phyloP scores from a whole-genome alignment of 1,140 invertebrate species.

The Plutomurus gul region DNA sequence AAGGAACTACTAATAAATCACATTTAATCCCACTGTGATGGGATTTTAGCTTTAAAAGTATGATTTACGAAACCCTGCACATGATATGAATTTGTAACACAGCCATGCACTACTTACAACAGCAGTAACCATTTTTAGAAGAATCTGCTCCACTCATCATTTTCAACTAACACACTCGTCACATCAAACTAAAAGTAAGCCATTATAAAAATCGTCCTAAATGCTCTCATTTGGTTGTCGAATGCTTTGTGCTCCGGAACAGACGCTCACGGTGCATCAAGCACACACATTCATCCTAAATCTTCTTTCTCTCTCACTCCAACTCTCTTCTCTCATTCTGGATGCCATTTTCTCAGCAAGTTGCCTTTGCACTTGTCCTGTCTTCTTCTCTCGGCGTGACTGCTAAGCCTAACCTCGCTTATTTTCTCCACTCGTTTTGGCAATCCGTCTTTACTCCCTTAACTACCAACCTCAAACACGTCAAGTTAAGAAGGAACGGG shows the following conservation, averaged over 20 bases:
- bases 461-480: not conserved
- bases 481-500: not conserved
- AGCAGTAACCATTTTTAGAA: no score
- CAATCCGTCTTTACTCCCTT: not conserved
- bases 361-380: slow-evolving; percentile 4
- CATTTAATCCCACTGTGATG: no score
- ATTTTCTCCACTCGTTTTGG: slow-evolving; percentile 14
- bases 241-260: not conserved
- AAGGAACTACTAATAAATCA: no score
- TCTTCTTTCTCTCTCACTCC: not conserved
- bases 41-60: no score
- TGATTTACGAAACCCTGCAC: no score
- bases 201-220: slow-evolving; percentile 6
- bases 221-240: not conserved
- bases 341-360: not conserved
- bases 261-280: not conserved
- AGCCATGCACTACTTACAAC: not conserved
- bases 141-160: not conserved
- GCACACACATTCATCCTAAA: slow-evolving; percentile 3
- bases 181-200: not conserved
- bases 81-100: no score
- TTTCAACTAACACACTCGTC: no score
- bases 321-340: not conserved
- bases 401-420: not conserved
- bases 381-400: not conserved